Conservation (phyloP, 2,113 vertebrate species). For the Rutilus rutilus region DNA sequence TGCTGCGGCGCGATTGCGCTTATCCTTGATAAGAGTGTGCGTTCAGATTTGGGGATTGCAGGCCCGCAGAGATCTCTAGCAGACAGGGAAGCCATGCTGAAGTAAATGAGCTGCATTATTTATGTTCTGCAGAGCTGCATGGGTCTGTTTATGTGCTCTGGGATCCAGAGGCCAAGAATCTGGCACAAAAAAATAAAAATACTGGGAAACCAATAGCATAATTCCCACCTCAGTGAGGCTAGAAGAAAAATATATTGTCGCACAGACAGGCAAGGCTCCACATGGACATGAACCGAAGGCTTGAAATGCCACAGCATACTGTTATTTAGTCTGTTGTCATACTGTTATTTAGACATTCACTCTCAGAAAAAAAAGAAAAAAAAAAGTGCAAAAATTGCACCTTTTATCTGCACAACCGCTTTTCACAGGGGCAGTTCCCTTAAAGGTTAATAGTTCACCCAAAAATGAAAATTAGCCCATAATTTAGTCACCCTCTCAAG, state of each 20-base stretch:
- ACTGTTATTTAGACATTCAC: too few species aligned
- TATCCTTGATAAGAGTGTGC: neutral
- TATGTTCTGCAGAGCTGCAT: constrained; percentile 40
- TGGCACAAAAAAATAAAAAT: neutral
- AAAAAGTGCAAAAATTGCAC: too few species aligned
- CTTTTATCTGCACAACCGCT: too few species aligned
- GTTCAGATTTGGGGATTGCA: constrained; percentile 2
- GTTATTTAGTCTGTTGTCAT: neutral
- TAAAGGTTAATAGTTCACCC: too few species aligned
- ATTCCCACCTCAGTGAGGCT: neutral
- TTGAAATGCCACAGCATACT: too few species aligned
- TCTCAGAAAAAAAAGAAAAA: too few species aligned
- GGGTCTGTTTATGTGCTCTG: neutral
- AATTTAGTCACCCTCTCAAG: too few species aligned
- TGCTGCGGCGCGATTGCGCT: neutral
- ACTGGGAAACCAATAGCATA: neutral
- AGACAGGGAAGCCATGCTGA: constrained; percentile 39
- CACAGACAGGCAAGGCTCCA: neutral
- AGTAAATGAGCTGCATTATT: constrained; percentile 56
- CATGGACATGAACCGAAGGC: neutral
- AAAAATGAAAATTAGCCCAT: too few species aligned
- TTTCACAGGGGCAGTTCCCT: too few species aligned
- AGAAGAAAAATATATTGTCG: neutral
- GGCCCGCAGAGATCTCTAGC: neutral
- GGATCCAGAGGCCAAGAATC: neutral